Evolutionary conservation across 2,888 invertebrate species (phyloP).

Genomic region (Lithophane socia): DNA sequence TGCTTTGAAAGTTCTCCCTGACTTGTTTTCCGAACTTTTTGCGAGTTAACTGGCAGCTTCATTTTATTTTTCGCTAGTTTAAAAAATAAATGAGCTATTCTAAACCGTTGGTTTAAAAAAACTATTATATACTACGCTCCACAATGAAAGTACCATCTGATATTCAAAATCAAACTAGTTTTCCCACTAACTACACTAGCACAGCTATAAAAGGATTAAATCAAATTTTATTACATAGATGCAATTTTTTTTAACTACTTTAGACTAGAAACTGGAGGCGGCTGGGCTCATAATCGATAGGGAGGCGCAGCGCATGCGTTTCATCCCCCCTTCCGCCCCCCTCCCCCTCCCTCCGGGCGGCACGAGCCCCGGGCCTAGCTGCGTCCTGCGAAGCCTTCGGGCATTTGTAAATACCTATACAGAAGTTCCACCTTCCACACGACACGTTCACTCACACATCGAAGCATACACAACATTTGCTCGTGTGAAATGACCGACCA

Average conservation of each 20-base stretch:
- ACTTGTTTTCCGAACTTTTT: conserved; percentile 19
- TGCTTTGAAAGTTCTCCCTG: conserved; percentile 21
- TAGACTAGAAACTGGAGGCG: conserved; percentile 52
- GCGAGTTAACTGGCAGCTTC: background rate
- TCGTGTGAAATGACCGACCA: background rate
- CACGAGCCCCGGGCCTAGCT: conserved; percentile 58
- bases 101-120: background rate
- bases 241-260: conserved; percentile 62
- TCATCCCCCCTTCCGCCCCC: conserved; percentile 26
- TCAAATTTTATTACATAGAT: conserved; percentile 37
- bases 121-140: background rate
- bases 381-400: conserved; percentile 71
- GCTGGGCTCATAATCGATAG: conserved; percentile 66
- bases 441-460: conserved; percentile 1
- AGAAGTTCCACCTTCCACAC: conserved; percentile 39
- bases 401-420: conserved; percentile 36
- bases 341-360: conserved; percentile 17
- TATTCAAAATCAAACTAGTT: background rate
- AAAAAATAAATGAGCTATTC: background rate
- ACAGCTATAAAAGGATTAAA: background rate
- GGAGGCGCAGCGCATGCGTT: conserved; percentile 65
- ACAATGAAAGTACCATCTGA: background rate
- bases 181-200: background rate
- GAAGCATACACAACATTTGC: background rate
- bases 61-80: background rate